These are phyloP conservation scores for Cosmia pyralina DNA, from an alignment of 2,888 invertebrate genomes.

Conservation along the genomic window DNA sequence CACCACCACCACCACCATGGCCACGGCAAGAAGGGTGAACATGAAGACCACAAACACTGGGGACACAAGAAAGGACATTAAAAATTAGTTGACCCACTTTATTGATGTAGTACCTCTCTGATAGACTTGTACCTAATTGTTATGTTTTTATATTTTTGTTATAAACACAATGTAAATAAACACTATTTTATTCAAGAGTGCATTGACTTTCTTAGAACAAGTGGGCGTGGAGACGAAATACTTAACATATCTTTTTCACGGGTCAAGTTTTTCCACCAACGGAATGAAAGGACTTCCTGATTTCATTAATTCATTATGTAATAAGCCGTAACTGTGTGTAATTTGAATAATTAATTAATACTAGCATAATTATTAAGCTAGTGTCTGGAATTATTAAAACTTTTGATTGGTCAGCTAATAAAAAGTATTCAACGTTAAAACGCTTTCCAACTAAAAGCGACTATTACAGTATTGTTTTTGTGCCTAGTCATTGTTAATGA, in stretches of 20 bases:
- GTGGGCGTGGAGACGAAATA: not conserved
- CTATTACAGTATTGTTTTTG: slow-evolving; percentile 3
- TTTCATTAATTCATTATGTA: not conserved
- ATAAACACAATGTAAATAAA: slow-evolving; percentile 67
- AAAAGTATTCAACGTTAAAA: slow-evolving; percentile 9
- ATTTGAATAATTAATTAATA: not conserved
- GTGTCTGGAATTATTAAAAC: slow-evolving; percentile 6
- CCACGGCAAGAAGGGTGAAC: slow-evolving; percentile 94
- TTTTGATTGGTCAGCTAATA: slow-evolving; percentile 17
- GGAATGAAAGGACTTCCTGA: not conserved
- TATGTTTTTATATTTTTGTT: slow-evolving; percentile 59
- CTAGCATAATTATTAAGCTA: not conserved
- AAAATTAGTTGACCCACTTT: slow-evolving; percentile 53
- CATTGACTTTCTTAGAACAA: slow-evolving; percentile 12
- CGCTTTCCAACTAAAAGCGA: slow-evolving; percentile 9
- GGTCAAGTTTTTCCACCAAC: not conserved
- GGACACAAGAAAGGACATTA: slow-evolving; percentile 91
- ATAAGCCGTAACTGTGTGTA: not conserved
- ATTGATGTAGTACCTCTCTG: slow-evolving; percentile 45
- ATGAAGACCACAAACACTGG: slow-evolving; percentile 95
- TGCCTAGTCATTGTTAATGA: not conserved
- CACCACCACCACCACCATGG: slow-evolving; percentile 93
- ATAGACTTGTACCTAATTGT: slow-evolving; percentile 41
- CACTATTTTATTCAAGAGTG: slow-evolving; percentile 43
- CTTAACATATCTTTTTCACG: not conserved